Conservation (phyloP, 1,140 invertebrate genomes). For the Drosophila lacertosa region DNA sequence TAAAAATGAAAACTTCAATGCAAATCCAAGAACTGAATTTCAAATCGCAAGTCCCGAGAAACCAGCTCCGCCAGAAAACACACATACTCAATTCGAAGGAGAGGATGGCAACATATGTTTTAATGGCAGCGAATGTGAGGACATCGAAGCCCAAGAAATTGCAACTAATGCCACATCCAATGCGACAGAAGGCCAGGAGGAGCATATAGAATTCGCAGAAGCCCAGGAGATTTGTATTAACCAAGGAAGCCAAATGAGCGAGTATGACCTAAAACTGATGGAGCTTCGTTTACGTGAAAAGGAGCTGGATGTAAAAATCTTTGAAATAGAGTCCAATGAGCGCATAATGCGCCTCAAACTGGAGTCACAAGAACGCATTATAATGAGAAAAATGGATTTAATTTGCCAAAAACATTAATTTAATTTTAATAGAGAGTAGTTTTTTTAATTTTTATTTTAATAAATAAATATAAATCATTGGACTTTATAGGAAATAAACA, state of each 20-base stretch:
- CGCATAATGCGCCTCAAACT: not conserved
- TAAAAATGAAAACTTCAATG: not conserved
- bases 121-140: no score
- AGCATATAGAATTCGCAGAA: not conserved
- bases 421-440: not conserved
- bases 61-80: not conserved
- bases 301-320: not conserved
- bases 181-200: not conserved
- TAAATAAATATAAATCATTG: no score
- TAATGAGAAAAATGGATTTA: conserved; percentile 1
- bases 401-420: not conserved
- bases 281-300: conserved; percentile 8
- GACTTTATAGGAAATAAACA: no score
- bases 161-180: not conserved
- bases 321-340: not conserved
- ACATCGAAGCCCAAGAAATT: not conserved
- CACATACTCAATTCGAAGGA: not conserved
- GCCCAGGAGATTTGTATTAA: not conserved
- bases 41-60: no score
- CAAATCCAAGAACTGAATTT: no score
- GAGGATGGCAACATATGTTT: fast-evolving
- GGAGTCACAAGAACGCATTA: conserved; percentile 15
- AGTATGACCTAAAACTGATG: not conserved
- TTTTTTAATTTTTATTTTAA: no score
- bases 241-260: no score